Conservation (phyloP, 2,113 vertebrate genomes). For the Dicrurus megarhynchus region DNA sequence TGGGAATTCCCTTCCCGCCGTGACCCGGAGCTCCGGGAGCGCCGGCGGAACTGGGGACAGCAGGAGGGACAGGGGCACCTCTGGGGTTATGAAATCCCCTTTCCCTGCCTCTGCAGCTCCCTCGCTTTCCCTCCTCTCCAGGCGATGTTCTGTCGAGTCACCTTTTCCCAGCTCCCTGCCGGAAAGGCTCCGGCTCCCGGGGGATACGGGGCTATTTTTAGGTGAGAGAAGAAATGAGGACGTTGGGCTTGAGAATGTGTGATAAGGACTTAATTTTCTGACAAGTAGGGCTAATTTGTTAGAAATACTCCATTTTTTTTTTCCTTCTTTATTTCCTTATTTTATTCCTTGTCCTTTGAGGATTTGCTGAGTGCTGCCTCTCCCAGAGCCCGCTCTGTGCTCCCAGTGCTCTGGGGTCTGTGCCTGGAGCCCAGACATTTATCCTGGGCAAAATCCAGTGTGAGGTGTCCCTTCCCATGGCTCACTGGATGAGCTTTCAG, state of each 20-base stretch:
- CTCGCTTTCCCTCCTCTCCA: background rate
- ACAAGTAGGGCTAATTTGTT: background rate
- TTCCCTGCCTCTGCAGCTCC: background rate
- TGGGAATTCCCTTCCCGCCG: background rate
- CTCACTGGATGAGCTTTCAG: background rate
- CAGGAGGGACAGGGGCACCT: background rate
- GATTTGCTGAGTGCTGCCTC: background rate
- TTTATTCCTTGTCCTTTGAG: background rate
- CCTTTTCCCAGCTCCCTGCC: background rate
- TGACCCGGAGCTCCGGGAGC: background rate
- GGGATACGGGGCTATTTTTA: background rate
- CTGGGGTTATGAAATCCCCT: background rate
- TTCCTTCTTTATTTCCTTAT: background rate
- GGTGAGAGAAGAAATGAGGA: background rate
- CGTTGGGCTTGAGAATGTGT: background rate
- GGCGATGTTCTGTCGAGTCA: background rate
- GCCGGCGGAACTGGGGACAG: background rate
- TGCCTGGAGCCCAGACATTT: background rate
- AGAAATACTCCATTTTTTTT: too few relatives aligned
- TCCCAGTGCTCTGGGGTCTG: background rate
- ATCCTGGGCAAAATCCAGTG: background rate
- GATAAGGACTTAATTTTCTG: background rate
- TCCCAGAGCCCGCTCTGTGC: background rate
- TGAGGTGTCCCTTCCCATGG: background rate
- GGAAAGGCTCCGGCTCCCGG: background rate